Evolutionary conservation across 1,140 invertebrate species (phyloP).

Genomic region (Drosophila arawakana): DNA sequence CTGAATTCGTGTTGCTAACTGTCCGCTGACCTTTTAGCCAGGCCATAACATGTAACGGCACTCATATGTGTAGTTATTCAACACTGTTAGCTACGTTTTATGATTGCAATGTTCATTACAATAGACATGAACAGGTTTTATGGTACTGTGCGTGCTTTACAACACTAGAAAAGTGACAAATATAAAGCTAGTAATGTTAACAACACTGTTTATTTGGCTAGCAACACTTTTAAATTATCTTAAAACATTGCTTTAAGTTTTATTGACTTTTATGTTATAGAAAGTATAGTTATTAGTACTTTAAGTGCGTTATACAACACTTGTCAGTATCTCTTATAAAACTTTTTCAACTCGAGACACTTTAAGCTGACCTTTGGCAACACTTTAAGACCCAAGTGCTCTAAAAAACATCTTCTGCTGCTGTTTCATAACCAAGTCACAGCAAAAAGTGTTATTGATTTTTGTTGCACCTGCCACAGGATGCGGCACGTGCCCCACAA

Average conservation of each 20-base stretch:
- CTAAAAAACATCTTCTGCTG: neutral
- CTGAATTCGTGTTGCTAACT: conserved; percentile 1
- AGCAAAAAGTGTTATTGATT: conserved; percentile 11
- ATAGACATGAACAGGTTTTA: too few relatives aligned
- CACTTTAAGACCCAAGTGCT: neutral
- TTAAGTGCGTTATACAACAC: too few relatives aligned
- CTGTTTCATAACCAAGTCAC: neutral
- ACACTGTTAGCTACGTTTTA: conserved; percentile 1
- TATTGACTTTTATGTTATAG: too few relatives aligned
- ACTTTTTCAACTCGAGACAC: neutral
- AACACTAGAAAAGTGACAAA: too few relatives aligned
- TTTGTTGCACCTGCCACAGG: conserved; percentile 50
- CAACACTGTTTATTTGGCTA: too few relatives aligned
- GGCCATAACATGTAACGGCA: conserved; percentile 14
- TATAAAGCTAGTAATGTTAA: too few relatives aligned
- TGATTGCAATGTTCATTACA: neutral
- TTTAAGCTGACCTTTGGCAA: neutral
- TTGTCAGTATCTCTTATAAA: too few relatives aligned
- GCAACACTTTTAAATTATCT: too few relatives aligned
- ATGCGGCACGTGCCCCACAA: conserved; percentile 58
- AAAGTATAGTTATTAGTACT: too few relatives aligned
- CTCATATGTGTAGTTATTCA: neutral
- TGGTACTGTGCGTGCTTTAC: too few relatives aligned
- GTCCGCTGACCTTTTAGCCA: conserved; percentile 12
- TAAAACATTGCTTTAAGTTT: too few relatives aligned